Base-by-base conservation (phyloP, 2,113 vertebrate genomes). In the Nycticryphes semicollaris region DNA sequence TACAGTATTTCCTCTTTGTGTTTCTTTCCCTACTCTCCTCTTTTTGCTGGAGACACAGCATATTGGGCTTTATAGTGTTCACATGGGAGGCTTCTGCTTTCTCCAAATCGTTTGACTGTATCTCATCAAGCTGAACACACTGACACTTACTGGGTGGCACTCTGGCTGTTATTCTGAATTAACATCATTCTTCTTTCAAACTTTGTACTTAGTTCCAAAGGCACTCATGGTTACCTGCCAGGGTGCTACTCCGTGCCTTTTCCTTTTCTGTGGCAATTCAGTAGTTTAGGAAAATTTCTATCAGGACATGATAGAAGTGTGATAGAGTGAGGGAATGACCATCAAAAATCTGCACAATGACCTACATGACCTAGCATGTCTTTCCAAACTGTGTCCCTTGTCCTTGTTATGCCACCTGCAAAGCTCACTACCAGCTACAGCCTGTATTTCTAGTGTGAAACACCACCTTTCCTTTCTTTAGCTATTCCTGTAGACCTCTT, bases 161-260 rank as follows among this genome's bases (percentile, higher is more conserved):
- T 4, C 54, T 67, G 67, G n/a, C 51, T 70, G 54, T 41, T 77
- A 2, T 33, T 90, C 35, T 69, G 37, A 84, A 91, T 20, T 33
- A 30, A 31, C 8, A 50, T 37, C 5, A 20, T 73, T 82, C 45
- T 91, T 78, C 39, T 64, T 54, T 47, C 54, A 63, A 35, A 48
- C 35, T 68, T 90, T 47, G 66, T 70, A 8, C 10, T 33, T 91
- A 24, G 54, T 75, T 72, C 78, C 59, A 43, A 69, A 88, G 51
- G 23, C 20, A 50, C 15, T 68, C 56, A 3, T 0, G 0, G 37
- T 77, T 78, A 56, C 62, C 35, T 75, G n/a, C 22, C 33, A 43
- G 62, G 53, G 62, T 66, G 31, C 37, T 67, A 22, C 33, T 82
- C 70, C 16, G 12, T 28, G 19, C n/a, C 30, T 51, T 87, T 92